Percentiles rank a stretch among this genome's conserved stretches.
These are phyloP conservation scores for Mythimna loreyi DNA, from an alignment of 2,888 invertebrate species.

Conservation along the genomic window DNA sequence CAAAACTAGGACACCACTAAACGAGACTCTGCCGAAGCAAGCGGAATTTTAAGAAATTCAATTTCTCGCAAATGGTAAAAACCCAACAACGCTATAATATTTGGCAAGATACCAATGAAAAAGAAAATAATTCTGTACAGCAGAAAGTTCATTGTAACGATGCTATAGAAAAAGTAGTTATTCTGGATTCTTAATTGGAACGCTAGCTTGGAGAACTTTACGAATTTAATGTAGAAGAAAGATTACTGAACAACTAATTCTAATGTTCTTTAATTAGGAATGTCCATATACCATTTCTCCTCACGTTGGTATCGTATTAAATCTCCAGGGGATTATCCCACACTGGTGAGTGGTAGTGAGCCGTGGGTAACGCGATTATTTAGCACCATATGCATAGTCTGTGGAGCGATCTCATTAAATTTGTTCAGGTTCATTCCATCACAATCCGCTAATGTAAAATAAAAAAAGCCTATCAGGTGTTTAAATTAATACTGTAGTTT, in stretches of 20 bases:
- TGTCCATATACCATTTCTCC: conserved; percentile 20
- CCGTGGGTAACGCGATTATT: conserved; percentile 34
- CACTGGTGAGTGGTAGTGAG: conserved; percentile 19
- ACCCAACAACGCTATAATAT: conserved; percentile 56
- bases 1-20: conserved; percentile 56
- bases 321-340: conserved; percentile 36
- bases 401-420: conserved; percentile 1
- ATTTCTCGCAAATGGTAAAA: conserved; percentile 57
- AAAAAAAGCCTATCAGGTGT: too few species aligned
- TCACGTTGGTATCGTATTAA: conserved; percentile 28
- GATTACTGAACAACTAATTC: conserved; percentile 6
- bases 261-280: conserved; percentile 36
- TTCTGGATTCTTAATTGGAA: conserved; percentile 37
- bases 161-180: conserved; percentile 44
- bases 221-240: conserved; percentile 19
- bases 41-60: conserved; percentile 60
- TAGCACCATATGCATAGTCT: conserved; percentile 34
- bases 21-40: conserved; percentile 52
- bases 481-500: not conserved
- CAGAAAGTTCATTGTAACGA: conserved; percentile 37
- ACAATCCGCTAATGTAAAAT: not conserved
- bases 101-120: conserved; percentile 66
- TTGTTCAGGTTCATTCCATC: conserved; percentile 9
- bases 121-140: conserved; percentile 51
- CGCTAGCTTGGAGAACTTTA: conserved; percentile 25